Conservation (phyloP, 2,113 vertebrate genomes). For the Peromyscus leucopus region DNA sequence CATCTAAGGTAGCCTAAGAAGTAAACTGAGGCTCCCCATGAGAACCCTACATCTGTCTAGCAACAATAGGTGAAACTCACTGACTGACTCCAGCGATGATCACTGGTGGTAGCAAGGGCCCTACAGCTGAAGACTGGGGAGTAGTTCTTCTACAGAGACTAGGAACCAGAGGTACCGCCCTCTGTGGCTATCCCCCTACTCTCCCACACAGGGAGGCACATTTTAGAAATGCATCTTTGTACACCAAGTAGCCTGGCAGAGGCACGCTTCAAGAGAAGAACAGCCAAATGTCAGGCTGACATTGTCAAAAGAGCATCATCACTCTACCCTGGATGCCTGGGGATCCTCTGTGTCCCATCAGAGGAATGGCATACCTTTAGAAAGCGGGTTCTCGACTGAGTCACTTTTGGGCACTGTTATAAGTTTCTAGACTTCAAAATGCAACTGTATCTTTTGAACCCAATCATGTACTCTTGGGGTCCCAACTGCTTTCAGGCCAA, state of each 20-base stretch:
- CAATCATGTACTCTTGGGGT: neutral
- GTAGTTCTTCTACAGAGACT: neutral
- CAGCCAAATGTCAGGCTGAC: neutral
- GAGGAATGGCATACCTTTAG: neutral
- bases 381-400: neutral
- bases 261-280: neutral
- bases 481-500: neutral
- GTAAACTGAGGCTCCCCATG: neutral
- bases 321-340: neutral
- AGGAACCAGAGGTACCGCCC: neutral
- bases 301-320: neutral
- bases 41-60: neutral
- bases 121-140: neutral
- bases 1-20: neutral
- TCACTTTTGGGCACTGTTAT: neutral
- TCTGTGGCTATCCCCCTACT: neutral
- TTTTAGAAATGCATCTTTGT: neutral
- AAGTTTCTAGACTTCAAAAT: conserved; percentile 16
- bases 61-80: accelerated
- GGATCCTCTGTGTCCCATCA: neutral
- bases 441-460: neutral
- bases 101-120: neutral
- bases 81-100: neutral
- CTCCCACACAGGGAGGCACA: neutral
- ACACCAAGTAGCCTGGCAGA: neutral